Evolutionary conservation across 2,113 vertebrate genomes (phyloP).

Genomic region (Prinia subflava): DNA sequence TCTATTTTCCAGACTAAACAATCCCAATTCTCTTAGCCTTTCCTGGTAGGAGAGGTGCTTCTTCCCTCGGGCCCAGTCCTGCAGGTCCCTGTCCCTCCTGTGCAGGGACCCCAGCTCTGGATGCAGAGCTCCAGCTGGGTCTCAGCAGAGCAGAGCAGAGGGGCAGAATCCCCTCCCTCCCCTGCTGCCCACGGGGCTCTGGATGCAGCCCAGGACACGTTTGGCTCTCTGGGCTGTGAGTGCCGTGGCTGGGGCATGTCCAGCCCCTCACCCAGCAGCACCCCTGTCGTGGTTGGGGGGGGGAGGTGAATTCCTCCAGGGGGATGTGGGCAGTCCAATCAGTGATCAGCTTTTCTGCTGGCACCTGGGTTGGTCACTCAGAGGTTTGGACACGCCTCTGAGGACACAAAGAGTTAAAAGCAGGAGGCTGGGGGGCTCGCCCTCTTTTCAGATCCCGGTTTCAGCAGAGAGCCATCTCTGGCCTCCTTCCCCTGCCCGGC

Average conservation of each 20-base stretch:
- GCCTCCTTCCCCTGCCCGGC: too few relatives aligned
- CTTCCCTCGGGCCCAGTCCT: fast-evolving
- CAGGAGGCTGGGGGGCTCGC: too few relatives aligned
- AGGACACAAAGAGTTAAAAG: too few relatives aligned
- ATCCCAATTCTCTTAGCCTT: background rate
- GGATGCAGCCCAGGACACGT: background rate
- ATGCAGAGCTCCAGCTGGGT: background rate
- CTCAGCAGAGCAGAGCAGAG: background rate
- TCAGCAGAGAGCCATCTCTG: too few relatives aligned
- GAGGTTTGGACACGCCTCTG: too few relatives aligned
- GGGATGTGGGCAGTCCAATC: too few relatives aligned
- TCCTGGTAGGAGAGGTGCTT: background rate
- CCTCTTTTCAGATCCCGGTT: too few relatives aligned
- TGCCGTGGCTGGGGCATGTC: background rate
- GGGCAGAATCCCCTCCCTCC: background rate
- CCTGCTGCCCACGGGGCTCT: background rate
- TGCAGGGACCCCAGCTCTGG: background rate
- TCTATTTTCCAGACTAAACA: background rate
- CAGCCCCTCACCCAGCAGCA: background rate
- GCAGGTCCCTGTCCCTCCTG: fast-evolving
- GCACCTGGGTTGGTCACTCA: too few relatives aligned
- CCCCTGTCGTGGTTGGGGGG: too few relatives aligned
- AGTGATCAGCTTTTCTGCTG: too few relatives aligned
- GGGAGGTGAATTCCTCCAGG: too few relatives aligned
- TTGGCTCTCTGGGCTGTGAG: background rate